Conservation (phyloP, 2,113 vertebrate species). For the Pituophis catenifer region DNA sequence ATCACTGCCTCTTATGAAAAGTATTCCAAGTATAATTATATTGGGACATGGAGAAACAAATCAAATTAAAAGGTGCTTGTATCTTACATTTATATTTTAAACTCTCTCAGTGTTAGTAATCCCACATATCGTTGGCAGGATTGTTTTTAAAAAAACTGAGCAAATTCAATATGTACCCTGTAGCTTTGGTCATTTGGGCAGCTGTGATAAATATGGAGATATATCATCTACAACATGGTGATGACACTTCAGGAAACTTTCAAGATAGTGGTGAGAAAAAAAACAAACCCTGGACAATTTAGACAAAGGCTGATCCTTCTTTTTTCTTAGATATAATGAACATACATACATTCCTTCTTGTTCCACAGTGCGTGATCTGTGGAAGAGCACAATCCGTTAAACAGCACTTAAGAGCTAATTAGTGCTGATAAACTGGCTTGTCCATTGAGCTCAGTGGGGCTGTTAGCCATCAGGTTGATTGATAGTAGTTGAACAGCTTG, state of each 20-base stretch:
- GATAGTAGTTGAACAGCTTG: neutral
- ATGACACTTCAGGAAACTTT: neutral
- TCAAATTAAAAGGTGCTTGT: neutral
- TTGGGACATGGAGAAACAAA: neutral
- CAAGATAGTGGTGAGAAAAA: neutral
- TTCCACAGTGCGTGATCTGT: neutral
- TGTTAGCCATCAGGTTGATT: slow-evolving; percentile 9
- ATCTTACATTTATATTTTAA: neutral
- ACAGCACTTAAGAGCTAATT: slow-evolving; percentile 12
- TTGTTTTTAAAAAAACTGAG: neutral
- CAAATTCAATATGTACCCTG: neutral
- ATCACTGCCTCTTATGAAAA: neutral
- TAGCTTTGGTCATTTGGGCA: neutral
- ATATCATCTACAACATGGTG: neutral
- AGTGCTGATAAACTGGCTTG: neutral
- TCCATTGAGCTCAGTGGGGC: neutral
- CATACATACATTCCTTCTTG: neutral
- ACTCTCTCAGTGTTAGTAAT: neutral
- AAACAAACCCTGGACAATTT: neutral
- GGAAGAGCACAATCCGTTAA: neutral
- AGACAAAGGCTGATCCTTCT: neutral
- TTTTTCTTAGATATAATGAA: neutral
- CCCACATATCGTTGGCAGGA: neutral
- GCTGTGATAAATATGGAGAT: neutral
- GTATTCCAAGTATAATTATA: neutral